These are phyloP conservation scores for Spatula clypeata DNA, from an alignment of 2,797 vertebrate species.

Conservation along the genomic window DNA sequence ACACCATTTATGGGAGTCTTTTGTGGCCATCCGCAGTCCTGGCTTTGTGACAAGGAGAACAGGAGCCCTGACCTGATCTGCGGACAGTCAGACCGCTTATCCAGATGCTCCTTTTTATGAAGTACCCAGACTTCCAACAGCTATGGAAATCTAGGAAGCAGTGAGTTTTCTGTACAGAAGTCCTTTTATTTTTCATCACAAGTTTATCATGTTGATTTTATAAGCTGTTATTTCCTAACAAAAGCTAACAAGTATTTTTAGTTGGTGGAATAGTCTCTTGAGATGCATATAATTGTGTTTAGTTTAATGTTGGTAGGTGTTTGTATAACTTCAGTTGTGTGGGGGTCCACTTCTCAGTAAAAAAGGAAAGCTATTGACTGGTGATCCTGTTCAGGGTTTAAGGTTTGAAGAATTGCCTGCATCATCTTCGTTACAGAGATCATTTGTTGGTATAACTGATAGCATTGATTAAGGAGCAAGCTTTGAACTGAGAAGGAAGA, in stretches of 20 bases:
- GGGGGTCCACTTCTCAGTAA: not conserved
- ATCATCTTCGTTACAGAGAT: not conserved
- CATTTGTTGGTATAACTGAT: not conserved
- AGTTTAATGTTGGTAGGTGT: not conserved
- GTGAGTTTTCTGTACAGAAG: rapidly evolving
- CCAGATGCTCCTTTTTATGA: not conserved
- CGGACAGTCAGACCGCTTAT: not conserved
- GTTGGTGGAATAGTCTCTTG: not conserved
- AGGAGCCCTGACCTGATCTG: not conserved
- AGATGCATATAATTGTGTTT: not conserved
- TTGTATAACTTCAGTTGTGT: not conserved
- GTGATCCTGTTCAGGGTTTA: not conserved
- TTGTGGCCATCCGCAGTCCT: not conserved
- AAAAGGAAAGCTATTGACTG: not conserved
- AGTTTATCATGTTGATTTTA: rapidly evolving
- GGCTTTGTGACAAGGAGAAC: not conserved
- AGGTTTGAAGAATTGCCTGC: not conserved
- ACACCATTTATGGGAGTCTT: not conserved
- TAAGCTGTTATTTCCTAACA: not conserved
- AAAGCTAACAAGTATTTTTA: not conserved
- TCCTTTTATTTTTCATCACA: not conserved
- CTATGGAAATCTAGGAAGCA: not conserved
- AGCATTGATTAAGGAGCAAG: not conserved
- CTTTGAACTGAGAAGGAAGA: not conserved
- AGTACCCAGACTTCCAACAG: not conserved